A percentile compares a stretch with the other conserved stretches of the same genome.
Evolutionary conservation across 2,797 vertebrate species (phyloP).

Genomic region (Neosilurus mollespiculum): DNA sequence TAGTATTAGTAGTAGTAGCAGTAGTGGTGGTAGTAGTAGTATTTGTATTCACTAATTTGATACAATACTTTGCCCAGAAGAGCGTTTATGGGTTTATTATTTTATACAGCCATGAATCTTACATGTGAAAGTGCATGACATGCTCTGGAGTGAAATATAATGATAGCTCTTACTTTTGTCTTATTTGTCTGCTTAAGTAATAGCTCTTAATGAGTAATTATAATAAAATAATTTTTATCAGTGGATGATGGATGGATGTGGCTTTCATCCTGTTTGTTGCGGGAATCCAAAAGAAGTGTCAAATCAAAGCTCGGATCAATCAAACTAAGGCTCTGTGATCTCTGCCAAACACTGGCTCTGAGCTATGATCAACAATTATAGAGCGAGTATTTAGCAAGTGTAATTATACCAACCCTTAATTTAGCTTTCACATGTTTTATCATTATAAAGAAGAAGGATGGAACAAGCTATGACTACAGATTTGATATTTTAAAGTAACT

Average conservation of each 20-base stretch:
- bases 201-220: no score
- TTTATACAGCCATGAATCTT: not conserved
- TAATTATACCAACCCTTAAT: not conserved
- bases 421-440: not conserved
- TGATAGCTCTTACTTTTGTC: no score
- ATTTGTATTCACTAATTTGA: no score
- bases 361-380: slow-evolving; percentile 25
- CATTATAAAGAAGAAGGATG: not conserved
- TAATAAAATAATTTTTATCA: slow-evolving; percentile 29
- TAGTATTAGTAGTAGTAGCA: no score
- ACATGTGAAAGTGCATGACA: not conserved
- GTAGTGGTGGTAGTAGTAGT: no score
- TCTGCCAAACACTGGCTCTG: not conserved
- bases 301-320: slow-evolving; percentile 33
- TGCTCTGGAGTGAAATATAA: not conserved
- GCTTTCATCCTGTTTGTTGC: slow-evolving; percentile 14
- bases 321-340: slow-evolving; percentile 26
- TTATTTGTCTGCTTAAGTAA: no score
- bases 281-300: not conserved
- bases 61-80: no score
- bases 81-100: no score
- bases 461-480: not conserved
- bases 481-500: not conserved
- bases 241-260: not conserved
- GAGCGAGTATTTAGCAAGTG: slow-evolving; percentile 10